Base-by-base conservation (phyloP, 1,140 invertebrate species). In the Anastrepha ludens region DNA sequence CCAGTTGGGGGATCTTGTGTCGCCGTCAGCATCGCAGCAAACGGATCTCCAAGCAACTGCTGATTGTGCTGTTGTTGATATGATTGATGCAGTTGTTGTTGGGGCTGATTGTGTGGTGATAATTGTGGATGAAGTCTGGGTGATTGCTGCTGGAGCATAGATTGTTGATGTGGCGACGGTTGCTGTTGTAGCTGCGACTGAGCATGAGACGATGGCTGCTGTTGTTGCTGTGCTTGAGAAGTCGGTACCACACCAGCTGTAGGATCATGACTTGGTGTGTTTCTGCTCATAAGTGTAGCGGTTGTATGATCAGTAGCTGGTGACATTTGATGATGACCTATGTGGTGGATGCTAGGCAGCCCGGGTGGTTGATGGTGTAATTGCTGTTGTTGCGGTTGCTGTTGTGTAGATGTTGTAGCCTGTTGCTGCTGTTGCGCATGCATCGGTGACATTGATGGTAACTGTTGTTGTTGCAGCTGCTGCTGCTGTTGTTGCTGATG, bases 111-210 rank as follows among this genome's bases (percentile, higher is more conserved):
- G 9, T 90, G 90, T 47, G 88, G 88, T 4, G 86, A 88, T 29
- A 89, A 89, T 62, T 87, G 86, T 93, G 87, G 87, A 6, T 85
- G 91, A 55, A 6, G 50, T 55, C 50, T 55, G 86, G 90, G 89
- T 59, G 90, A 86, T 64, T 90, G 89, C 9, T 70, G 78, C 5
- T 87, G 92, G 85, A 90, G 88, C 55, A 89, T 90, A 2, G 88
- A 87, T 92, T 87, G 89, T 93, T 87, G 89, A 59, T 86, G 92
- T 85, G 90, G 88, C 44, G 89, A 90, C 2, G 88, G 87, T 44
- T 90, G 93, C 88, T 90, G 88, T 15, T 87, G 89, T 47, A 65
- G 85, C 55, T 62, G 90, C 88, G 88, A 87, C 88, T 89, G 92
- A 90, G 64, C 91, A 90, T 74, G 88, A 90, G 85, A 59, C 6